Evolutionary conservation across 2,888 invertebrate species (phyloP), one percentile per base, ranked within the genome.

Genomic region (Lycaena phlaeas): DNA sequence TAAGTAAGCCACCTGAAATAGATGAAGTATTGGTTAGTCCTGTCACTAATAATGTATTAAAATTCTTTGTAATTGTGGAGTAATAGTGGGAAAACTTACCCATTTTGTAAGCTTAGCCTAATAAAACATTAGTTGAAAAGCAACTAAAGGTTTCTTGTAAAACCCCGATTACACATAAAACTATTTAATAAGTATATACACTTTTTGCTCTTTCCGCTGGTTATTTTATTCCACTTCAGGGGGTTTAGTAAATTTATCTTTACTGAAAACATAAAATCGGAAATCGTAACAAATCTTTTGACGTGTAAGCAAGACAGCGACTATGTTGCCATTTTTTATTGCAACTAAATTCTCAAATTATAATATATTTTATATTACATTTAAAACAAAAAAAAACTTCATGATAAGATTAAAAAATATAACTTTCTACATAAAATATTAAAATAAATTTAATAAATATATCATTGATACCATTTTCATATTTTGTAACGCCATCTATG

Each of bases 1-100:
- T 97, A 75, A 98, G 89, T 69, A 98, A 86, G 70, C 96, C 96
- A 86, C 98, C 98, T 96, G 79, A 30, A 87, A 87, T 12, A 50
- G n/a, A 11, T 15, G 10, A 14, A 11, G 1, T 7, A 29, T 14
- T 11, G n/a, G n/a, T n/a, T n/a, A n/a, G n/a, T n/a, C n/a, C n/a
- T n/a, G n/a, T n/a, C n/a, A n/a, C n/a, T n/a, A n/a, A n/a, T n/a
- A n/a, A n/a, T 14, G 12, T 7, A 14, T 2, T 12, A 18, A n/a
- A n/a, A 31, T 18, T 12, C 9, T 25, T 12, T 12, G 4, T 25
- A 36, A 36, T 25, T 22, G 51, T 26, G 22, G 14, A 26, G 31
- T 15, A 17, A 10, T 14, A 9, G 15, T 15, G 14, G n/a, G 6
- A 31, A 30, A 26, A 66, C 78, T 67, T 61, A 78, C 82, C 82